These are phyloP conservation scores for Gonatopus flavifemur DNA, from an alignment of 1,140 invertebrate species.

Conservation along the genomic window DNA sequence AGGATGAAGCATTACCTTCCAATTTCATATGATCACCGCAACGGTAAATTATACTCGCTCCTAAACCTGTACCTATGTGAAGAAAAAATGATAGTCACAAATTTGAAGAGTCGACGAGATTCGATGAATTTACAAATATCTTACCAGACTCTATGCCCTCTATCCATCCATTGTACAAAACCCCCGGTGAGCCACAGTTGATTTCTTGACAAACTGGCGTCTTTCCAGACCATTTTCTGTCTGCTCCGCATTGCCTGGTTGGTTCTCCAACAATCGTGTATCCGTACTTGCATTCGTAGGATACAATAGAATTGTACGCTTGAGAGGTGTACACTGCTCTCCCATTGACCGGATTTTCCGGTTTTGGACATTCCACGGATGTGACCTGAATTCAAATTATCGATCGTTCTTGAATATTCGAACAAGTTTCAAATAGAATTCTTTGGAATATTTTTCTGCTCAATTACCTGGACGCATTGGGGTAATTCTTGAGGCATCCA, in stretches of 20 bases:
- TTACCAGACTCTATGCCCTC: slow-evolving; percentile 80
- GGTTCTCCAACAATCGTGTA: slow-evolving; percentile 85
- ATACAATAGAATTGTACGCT: slow-evolving; percentile 90
- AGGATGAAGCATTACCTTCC: slow-evolving; percentile 83
- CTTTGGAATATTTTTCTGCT: background rate
- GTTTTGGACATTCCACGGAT: slow-evolving; percentile 86
- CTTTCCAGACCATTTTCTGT: slow-evolving; percentile 88
- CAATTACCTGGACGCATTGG: slow-evolving; percentile 77
- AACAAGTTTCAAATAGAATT: background rate
- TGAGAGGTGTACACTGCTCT: slow-evolving; percentile 89
- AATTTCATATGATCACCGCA: slow-evolving; percentile 93
- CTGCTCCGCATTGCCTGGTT: slow-evolving; percentile 85
- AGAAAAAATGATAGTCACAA: slow-evolving; percentile 5
- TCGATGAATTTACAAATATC: slow-evolving; percentile 3
- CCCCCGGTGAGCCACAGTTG: slow-evolving; percentile 88
- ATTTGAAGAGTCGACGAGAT: slow-evolving; percentile 1
- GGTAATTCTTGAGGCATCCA: slow-evolving; percentile 90
- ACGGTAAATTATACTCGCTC: slow-evolving; percentile 89
- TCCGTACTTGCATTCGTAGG: slow-evolving; percentile 91
- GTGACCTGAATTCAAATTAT: slow-evolving; percentile 61
- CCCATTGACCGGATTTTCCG: slow-evolving; percentile 86
- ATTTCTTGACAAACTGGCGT: slow-evolving; percentile 92
- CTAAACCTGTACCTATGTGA: slow-evolving; percentile 75
- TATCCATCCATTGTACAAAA: slow-evolving; percentile 92
- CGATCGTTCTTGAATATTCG: background rate